phyloP scores from a whole-genome alignment of 2,888 invertebrate species.

The Odontocolon sp. region DNA sequence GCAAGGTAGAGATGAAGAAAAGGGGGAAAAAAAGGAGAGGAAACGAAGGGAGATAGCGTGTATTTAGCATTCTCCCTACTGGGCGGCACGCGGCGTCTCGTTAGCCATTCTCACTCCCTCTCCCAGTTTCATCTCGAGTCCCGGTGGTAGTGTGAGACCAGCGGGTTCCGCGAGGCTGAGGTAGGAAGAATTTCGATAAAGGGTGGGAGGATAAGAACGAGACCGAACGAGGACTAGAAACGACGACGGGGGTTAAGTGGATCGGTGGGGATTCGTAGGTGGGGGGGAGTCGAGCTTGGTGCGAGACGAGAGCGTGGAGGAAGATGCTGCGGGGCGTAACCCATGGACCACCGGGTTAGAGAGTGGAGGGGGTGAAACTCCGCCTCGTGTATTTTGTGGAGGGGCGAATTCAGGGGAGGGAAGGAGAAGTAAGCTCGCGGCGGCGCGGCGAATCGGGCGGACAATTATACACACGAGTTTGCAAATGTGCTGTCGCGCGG shows the following conservation, averaged over 20 bases:
- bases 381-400: conserved; percentile 45
- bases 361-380: conserved; percentile 48
- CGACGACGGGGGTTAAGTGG: conserved; percentile 71
- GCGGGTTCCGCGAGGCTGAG: conserved; percentile 30
- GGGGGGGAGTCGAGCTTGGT: conserved; percentile 58
- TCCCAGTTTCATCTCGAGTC: conserved; percentile 54
- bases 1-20: conserved; percentile 17
- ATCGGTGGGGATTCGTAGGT: conserved; percentile 62
- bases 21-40: conserved; percentile 4
- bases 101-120: conserved; percentile 72
- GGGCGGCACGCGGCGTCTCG: conserved; percentile 71
- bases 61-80: conserved; percentile 75
- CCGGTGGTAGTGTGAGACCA: conserved; percentile 54
- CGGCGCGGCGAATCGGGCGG: conserved; percentile 60
- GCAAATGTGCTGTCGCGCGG: conserved; percentile 73
- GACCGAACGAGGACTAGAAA: conserved; percentile 59
- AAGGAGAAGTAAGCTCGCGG: conserved; percentile 3
- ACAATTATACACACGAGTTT: conserved; percentile 78
- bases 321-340: conserved; percentile 60
- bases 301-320: conserved; percentile 62
- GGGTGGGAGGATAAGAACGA: conserved; percentile 49
- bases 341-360: conserved; percentile 51
- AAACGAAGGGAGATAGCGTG: conserved; percentile 64
- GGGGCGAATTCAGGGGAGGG: conserved; percentile 31
- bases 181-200: conserved; percentile 16